Percentiles rank a stretch among this genome's conserved stretches.
phyloP scores from a whole-genome alignment of 1,140 invertebrate species.

The Drosophila ogumai region DNA sequence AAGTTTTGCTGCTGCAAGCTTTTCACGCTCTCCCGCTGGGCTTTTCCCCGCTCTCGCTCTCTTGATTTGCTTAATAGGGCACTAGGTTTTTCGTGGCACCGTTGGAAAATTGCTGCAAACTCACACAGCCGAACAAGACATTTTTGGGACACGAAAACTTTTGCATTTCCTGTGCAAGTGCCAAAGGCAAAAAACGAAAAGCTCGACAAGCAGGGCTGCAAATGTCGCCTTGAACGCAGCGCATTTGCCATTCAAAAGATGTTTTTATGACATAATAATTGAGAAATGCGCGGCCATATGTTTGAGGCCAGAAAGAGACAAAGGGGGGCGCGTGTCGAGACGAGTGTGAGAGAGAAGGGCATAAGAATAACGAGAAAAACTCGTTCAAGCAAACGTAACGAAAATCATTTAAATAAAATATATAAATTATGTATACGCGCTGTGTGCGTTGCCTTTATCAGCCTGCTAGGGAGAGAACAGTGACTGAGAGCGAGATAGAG shows the following conservation, averaged over 20 bases:
- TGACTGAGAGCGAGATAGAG: conserved; percentile 12
- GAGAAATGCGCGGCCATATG: conserved; percentile 48
- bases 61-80: conserved; percentile 72
- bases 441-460: conserved; percentile 74
- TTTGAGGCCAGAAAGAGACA: conserved; percentile 13
- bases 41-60: conserved; percentile 24
- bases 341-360: background rate
- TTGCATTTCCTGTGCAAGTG: conserved; percentile 73
- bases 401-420: conserved; percentile 73
- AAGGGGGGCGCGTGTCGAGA: background rate
- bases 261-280: conserved; percentile 75
- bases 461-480: conserved; percentile 22
- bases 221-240: conserved; percentile 59
- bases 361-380: conserved; percentile 73
- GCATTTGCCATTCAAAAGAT: conserved; percentile 56
- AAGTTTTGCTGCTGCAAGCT: conserved; percentile 30
- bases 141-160: conserved; percentile 65
- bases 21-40: conserved; percentile 26
- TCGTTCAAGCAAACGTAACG: conserved; percentile 68
- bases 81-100: conserved; percentile 80
- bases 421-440: conserved; percentile 78
- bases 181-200: conserved; percentile 20
- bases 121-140: conserved; percentile 45
- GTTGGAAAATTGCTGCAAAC: conserved; percentile 70
- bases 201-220: conserved; percentile 35